These are phyloP conservation scores for Teleiodes luculella DNA, from an alignment of 2,888 invertebrate species.

Conservation along the genomic window DNA sequence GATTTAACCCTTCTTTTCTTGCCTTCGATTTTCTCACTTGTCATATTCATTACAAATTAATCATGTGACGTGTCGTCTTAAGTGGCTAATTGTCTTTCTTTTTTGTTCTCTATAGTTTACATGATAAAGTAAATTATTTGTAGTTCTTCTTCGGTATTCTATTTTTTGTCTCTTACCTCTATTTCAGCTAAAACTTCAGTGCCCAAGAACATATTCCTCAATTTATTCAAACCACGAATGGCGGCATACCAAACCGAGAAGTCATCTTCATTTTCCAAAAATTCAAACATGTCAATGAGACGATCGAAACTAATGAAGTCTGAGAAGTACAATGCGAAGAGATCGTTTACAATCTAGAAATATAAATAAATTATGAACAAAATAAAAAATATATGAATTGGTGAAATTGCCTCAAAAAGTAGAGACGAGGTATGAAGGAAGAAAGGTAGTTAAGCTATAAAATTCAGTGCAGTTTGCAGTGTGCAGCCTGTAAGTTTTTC, in stretches of 20 bases:
- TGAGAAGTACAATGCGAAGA: constrained; percentile 82
- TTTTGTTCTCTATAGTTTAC: background rate
- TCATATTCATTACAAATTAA: too few species aligned
- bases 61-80: too few species aligned
- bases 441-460: too few species aligned
- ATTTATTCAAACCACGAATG: constrained; percentile 65
- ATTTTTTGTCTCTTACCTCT: constrained; percentile 40
- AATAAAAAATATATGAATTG: too few species aligned
- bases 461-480: too few species aligned
- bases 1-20: too few species aligned
- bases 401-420: too few species aligned
- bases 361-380: too few species aligned
- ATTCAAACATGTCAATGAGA: constrained; percentile 80
- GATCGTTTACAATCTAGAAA: constrained; percentile 84
- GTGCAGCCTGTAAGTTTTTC: too few species aligned
- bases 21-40: too few species aligned
- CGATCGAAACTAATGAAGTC: constrained; percentile 76
- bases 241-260: constrained; percentile 88
- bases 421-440: too few species aligned
- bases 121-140: too few species aligned
- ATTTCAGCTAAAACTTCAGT: constrained; percentile 41
- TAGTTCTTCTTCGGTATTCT: background rate
- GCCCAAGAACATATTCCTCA: constrained; percentile 50
- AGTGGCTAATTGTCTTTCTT: background rate
- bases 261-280: constrained; percentile 81